phyloP scores from a whole-genome alignment of 2,888 invertebrate genomes.

The Hyposoter dolosus region DNA sequence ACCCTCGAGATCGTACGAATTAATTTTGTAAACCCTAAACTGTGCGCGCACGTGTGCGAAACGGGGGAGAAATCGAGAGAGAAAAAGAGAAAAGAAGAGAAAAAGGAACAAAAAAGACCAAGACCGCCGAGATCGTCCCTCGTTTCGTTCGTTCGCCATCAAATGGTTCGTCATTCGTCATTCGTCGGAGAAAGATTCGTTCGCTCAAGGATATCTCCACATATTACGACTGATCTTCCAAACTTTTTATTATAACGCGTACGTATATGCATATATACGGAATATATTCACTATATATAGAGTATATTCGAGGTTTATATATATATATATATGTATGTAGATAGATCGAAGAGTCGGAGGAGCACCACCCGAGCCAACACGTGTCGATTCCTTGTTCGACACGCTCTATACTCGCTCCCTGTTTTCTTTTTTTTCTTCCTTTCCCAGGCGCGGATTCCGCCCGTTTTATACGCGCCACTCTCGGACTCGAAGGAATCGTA shows the following conservation, averaged over 20 bases:
- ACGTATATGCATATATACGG: background rate
- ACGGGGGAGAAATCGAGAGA: conserved; percentile 5
- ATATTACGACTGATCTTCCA: background rate
- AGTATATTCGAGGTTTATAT: background rate
- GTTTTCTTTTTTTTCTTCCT: conserved; percentile 53
- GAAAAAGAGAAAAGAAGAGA: background rate
- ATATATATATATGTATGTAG: conserved; percentile 13
- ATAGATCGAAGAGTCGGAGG: conserved; percentile 21
- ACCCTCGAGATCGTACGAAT: conserved; percentile 50
- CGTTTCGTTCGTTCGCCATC: conserved; percentile 46
- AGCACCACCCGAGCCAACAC: conserved; percentile 63
- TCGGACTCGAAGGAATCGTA: conserved; percentile 54
- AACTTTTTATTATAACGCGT: conserved; percentile 27
- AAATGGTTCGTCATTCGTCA: conserved; percentile 63
- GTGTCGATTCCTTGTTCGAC: conserved; percentile 67
- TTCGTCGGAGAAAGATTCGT: conserved; percentile 28
- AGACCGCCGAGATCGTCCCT: conserved; percentile 44
- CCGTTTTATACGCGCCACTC: conserved; percentile 56
- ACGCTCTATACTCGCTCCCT: conserved; percentile 62
- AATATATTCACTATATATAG: background rate
- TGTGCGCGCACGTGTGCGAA: conserved; percentile 8
- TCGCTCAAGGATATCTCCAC: conserved; percentile 1
- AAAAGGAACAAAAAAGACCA: background rate
- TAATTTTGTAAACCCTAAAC: conserved; percentile 40
- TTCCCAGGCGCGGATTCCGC: conserved; percentile 28